Conservation (phyloP, 2,797 vertebrate species). For the Cyclura pinguis region DNA sequence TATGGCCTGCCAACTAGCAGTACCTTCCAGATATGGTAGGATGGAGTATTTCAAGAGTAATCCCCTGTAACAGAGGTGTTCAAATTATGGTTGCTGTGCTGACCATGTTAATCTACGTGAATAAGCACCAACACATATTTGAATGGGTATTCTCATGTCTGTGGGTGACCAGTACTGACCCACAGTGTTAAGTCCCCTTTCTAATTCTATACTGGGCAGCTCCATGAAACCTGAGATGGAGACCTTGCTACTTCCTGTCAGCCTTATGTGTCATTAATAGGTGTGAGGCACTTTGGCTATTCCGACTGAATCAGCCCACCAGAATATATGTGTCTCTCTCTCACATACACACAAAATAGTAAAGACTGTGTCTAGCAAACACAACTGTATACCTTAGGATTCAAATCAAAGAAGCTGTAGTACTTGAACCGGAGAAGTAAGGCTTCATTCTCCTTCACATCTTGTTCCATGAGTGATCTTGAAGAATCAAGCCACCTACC, state of each 20-base stretch:
- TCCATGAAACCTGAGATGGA: too few species aligned
- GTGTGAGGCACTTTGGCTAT: too few species aligned
- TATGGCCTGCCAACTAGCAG: not conserved
- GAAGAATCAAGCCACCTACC: slow-evolving; percentile 97
- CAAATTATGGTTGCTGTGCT: too few species aligned
- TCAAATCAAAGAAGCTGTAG: slow-evolving; percentile 99
- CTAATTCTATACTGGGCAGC: not conserved
- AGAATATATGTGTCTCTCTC: not conserved
- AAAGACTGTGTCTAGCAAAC: not conserved
- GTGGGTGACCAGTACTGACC: not conserved
- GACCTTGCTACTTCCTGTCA: too few species aligned
- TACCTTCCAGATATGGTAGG: not conserved
- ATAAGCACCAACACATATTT: not conserved
- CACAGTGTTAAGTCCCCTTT: not conserved
- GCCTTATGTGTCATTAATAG: too few species aligned
- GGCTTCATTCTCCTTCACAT: slow-evolving; percentile 98
- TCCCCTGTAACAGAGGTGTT: not conserved
- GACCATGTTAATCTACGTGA: not conserved
- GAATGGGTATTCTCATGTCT: not conserved
- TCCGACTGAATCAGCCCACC: not conserved
- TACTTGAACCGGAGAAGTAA: slow-evolving; percentile 98
- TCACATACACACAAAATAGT: not conserved
- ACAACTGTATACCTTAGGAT: slow-evolving; percentile 91
- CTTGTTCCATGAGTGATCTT: slow-evolving; percentile 98
- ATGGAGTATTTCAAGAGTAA: too few species aligned